phyloP scores from a whole-genome alignment of 2,888 invertebrate species.

The Netelia fuscicornis region DNA sequence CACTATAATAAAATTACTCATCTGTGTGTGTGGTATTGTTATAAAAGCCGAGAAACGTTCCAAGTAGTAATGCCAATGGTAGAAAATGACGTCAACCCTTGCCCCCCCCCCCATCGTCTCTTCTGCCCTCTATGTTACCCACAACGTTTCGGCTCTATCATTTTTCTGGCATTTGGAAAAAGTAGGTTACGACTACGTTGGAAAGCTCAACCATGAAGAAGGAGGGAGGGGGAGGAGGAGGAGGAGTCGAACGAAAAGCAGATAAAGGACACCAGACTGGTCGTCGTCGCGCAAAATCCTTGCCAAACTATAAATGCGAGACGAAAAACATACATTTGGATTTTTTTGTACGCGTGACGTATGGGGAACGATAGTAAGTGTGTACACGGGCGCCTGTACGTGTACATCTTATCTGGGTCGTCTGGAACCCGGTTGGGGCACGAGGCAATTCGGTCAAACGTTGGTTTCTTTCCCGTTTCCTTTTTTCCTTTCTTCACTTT shows the following conservation, averaged over 20 bases:
- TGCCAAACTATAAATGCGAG: slow-evolving; percentile 55
- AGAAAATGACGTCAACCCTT: slow-evolving; percentile 49
- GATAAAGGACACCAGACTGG: slow-evolving; percentile 44
- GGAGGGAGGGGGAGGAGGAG: background rate
- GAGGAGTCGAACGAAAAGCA: slow-evolving; percentile 18
- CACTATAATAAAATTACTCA: background rate
- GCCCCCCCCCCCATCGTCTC: too few species aligned
- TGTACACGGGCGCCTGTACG: too few species aligned
- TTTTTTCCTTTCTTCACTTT: slow-evolving; percentile 4
- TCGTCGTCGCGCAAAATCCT: slow-evolving; percentile 49
- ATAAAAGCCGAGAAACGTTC: background rate
- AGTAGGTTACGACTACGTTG: slow-evolving; percentile 53
- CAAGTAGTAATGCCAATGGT: slow-evolving; percentile 37
- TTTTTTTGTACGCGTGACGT: background rate
- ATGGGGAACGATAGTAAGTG: too few species aligned
- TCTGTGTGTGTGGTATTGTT: too few species aligned
- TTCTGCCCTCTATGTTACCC: background rate
- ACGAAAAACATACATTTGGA: slow-evolving; percentile 1
- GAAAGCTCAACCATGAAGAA: background rate
- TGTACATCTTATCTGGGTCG: too few species aligned
- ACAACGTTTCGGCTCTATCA: background rate
- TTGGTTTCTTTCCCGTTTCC: background rate
- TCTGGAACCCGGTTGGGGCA: too few species aligned
- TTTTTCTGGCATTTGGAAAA: slow-evolving; percentile 55
- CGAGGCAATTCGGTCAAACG: background rate